Conservation (phyloP, 2,797 vertebrate genomes). For the Acanthis flammea region DNA sequence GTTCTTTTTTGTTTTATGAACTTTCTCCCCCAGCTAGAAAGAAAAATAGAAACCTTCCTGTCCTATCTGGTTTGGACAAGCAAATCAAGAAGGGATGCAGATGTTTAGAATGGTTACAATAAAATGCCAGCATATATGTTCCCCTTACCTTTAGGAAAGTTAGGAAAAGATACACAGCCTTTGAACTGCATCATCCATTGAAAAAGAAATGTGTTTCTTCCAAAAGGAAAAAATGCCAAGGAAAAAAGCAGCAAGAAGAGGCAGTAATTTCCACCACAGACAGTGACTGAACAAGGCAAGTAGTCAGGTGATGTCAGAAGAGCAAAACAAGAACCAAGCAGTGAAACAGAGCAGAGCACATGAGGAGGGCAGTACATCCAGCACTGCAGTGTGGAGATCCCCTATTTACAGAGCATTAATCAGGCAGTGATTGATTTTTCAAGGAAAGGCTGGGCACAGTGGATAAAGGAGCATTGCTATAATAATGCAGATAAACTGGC, state of each 20-base stretch:
- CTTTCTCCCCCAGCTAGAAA: background rate
- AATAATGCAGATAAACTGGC: conserved; percentile 59
- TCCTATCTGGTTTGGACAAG: background rate
- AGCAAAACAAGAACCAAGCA: background rate
- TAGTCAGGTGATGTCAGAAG: background rate
- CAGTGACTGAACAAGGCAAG: background rate
- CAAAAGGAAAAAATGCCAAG: background rate
- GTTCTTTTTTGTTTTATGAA: conserved; percentile 8
- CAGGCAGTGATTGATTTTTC: conserved; percentile 7
- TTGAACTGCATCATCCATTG: background rate
- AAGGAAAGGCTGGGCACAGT: conserved; percentile 1
- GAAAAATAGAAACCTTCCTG: background rate
- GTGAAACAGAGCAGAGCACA: background rate
- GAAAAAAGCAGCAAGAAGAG: background rate
- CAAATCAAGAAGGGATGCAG: background rate
- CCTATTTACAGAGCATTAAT: background rate
- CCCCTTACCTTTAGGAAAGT: background rate
- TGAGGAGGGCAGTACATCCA: background rate
- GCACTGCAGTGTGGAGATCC: background rate
- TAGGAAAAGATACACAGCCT: background rate
- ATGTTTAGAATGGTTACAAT: background rate
- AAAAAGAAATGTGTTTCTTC: background rate
- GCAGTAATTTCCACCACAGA: background rate
- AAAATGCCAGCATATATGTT: background rate
- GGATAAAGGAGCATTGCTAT: conserved; percentile 39